These are phyloP conservation scores for Burhinus oedicnemus DNA, from an alignment of 2,113 vertebrate species.

Conservation along the genomic window DNA sequence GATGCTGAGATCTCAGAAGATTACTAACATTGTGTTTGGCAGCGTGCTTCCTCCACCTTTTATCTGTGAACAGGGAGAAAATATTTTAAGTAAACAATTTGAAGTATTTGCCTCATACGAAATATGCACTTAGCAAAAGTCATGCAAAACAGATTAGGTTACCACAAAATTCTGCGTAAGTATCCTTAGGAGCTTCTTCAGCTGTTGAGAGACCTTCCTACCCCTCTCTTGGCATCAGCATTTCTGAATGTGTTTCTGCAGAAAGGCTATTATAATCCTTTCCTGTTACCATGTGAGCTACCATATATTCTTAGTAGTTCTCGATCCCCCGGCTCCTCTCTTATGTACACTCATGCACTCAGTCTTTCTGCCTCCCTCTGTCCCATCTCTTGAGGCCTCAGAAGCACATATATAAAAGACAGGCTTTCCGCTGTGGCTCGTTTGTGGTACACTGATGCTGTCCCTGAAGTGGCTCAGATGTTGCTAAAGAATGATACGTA, in stretches of 20 bases:
- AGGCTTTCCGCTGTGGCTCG: neutral
- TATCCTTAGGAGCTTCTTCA: neutral
- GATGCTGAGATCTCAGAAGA: neutral
- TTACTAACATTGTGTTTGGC: neutral
- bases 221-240: neutral
- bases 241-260: neutral
- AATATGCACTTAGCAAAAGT: neutral
- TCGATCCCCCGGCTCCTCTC: neutral
- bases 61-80: neutral
- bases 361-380: neutral
- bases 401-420: neutral
- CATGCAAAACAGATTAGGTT: neutral
- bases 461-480: neutral
- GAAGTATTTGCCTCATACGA: neutral
- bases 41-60: neutral
- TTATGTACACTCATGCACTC: fast-evolving
- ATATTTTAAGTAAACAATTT: neutral
- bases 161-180: neutral
- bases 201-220: neutral
- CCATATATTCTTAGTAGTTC: neutral
- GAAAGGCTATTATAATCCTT: neutral
- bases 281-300: neutral
- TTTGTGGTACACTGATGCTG: neutral
- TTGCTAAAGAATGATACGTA: neutral
- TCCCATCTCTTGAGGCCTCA: neutral